These are phyloP conservation scores for Microchrysa polita DNA, from an alignment of 2,888 invertebrate species.

Conservation along the genomic window DNA sequence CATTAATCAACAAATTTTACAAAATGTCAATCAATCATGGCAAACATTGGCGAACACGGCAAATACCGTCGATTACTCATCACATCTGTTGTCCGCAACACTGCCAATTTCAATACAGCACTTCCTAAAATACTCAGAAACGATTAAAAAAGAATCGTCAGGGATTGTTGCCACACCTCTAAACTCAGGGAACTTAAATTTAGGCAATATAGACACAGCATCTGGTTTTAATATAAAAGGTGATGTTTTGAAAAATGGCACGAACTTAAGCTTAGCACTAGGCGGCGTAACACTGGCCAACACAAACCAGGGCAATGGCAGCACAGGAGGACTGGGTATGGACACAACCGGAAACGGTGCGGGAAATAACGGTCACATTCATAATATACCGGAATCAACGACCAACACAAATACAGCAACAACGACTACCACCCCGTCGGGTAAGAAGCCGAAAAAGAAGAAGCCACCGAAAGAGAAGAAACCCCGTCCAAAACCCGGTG, in stretches of 20 bases:
- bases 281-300: constrained; percentile 60
- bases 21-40: constrained; percentile 65
- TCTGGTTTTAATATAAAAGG: constrained; percentile 60
- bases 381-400: constrained; percentile 54
- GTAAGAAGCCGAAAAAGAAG: constrained; percentile 66
- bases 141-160: constrained; percentile 65
- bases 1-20: constrained; percentile 64
- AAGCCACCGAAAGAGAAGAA: constrained; percentile 78
- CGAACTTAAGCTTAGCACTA: constrained; percentile 63
- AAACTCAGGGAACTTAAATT: constrained; percentile 61
- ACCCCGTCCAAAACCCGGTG: constrained; percentile 75
- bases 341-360: constrained; percentile 5
- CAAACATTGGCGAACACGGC: constrained; percentile 64
- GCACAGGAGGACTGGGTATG: constrained; percentile 52
- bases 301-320: constrained; percentile 51
- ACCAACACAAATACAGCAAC: constrained; percentile 61
- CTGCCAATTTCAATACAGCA: constrained; percentile 65
- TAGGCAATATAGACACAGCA: constrained; percentile 57
- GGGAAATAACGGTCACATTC: constrained; percentile 43
- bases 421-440: constrained; percentile 58
- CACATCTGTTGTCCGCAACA: constrained; percentile 65
- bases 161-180: constrained; percentile 60
- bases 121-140: constrained; percentile 65
- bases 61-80: constrained; percentile 65
- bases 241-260: constrained; percentile 62